Evolutionary conservation across 2,113 vertebrate genomes (phyloP).

Genomic region (Chascanopsetta lugubris): DNA sequence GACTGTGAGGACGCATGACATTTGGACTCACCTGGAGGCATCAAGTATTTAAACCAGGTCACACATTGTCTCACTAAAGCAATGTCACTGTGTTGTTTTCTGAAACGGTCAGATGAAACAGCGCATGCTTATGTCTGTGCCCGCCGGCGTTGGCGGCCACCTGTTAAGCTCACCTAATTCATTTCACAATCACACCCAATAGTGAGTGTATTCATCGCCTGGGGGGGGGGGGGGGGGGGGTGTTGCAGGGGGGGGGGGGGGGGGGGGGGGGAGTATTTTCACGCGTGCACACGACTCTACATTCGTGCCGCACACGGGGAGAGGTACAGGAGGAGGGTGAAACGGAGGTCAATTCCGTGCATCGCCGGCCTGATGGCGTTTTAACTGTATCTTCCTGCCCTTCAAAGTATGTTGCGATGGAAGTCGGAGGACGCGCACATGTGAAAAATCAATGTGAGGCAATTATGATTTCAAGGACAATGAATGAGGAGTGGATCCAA

Average conservation of each 20-base stretch:
- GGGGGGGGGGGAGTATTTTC: too few relatives aligned
- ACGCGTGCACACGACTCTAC: conserved; percentile 21
- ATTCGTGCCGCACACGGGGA: conserved; percentile 11
- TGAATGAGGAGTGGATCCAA: conserved; percentile 65
- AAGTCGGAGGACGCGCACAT: conserved; percentile 43
- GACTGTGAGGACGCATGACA: conserved; percentile 29
- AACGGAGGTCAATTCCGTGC: conserved; percentile 49
- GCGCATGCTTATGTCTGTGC: conserved; percentile 36
- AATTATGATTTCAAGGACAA: conserved; percentile 78
- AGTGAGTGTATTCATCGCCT: conserved; percentile 10
- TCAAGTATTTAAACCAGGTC: conserved; percentile 22
- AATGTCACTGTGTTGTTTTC: conserved; percentile 51
- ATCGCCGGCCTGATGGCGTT: conserved; percentile 43
- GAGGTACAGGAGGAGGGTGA: conserved; percentile 35
- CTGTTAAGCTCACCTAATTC: conserved; percentile 60
- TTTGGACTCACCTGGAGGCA: conserved; percentile 20
- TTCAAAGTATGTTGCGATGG: conserved; percentile 57
- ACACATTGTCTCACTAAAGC: conserved; percentile 42
- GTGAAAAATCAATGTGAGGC: conserved; percentile 75
- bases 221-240: too few relatives aligned
- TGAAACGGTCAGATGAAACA: conserved; percentile 42
- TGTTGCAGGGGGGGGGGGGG: too few relatives aligned
- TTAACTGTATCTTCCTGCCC: conserved; percentile 53
- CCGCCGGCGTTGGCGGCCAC: conserved; percentile 38
- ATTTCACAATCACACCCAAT: conserved; percentile 30